Conservation (phyloP, 2,113 vertebrate species). For the Vulpes ferrilata region DNA sequence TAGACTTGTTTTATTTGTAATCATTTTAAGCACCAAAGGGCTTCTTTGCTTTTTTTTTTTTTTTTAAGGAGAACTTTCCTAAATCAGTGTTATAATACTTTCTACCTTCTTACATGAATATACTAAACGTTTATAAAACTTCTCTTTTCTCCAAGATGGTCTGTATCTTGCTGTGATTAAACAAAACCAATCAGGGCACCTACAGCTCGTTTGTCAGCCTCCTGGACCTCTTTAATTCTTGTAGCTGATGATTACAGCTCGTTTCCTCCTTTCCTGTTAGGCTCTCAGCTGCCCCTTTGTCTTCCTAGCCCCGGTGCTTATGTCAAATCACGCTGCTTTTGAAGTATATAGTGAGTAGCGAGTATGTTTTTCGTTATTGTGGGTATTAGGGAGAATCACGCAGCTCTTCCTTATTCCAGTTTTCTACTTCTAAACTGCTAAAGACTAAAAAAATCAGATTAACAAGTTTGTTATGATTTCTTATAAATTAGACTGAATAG, state of each 20-base stretch:
- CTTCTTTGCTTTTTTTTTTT: not conserved
- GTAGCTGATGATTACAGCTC: not conserved
- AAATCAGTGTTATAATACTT: not conserved
- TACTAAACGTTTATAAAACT: not conserved
- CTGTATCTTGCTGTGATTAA: not conserved
- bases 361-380: not conserved
- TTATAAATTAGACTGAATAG: not conserved
- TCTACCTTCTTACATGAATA: not conserved
- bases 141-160: not conserved
- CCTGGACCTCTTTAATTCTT: not conserved
- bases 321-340: not conserved
- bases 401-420: not conserved
- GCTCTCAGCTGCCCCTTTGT: not conserved
- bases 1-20: slow-evolving; percentile 24
- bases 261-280: not conserved
- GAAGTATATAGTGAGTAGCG: not conserved
- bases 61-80: not conserved
- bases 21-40: not conserved
- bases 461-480: not conserved
- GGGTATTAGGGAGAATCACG: not conserved
- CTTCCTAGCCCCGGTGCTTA: not conserved
- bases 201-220: not conserved
- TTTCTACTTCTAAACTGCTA: not conserved
- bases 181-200: not conserved
- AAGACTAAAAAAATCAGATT: not conserved